Conservation (phyloP, 2,888 invertebrate species). For the Disparrhopalites patrizii region DNA sequence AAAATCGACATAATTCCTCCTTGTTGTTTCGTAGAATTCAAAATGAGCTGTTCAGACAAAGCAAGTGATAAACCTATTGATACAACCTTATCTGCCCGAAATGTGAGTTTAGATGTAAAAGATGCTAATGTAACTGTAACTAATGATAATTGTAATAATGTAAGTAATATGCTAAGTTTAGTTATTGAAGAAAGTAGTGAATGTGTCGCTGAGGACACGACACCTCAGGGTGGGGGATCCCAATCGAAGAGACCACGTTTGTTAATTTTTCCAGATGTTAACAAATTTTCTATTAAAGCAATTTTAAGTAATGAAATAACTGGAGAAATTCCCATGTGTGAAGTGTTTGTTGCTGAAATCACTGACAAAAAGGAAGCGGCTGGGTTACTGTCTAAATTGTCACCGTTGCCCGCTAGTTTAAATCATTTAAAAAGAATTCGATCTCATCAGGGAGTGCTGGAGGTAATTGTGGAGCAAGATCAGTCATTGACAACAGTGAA, state of each 20-base stretch:
- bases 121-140: neutral
- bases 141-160: neutral
- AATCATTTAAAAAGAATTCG: constrained; percentile 45
- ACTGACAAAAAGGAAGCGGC: constrained; percentile 38
- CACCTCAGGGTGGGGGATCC: neutral
- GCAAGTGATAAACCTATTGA: neutral
- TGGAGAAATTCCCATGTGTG: constrained; percentile 28
- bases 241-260: constrained; percentile 8
- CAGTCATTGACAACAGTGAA: constrained; percentile 24
- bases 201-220: neutral
- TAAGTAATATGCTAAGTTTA: neutral
- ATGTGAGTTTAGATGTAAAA: neutral
- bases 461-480: constrained; percentile 29
- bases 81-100: neutral
- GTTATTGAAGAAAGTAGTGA: neutral
- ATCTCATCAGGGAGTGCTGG: constrained; percentile 29
- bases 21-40: neutral
- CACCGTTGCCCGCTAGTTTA: constrained; percentile 35
- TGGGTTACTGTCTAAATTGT: constrained; percentile 31
- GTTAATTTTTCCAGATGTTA: neutral
- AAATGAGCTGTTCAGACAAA: constrained; percentile 11
- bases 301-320: constrained; percentile 16
- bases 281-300: constrained; percentile 4
- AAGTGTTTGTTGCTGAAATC: constrained; percentile 33
- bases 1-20: neutral